Percentiles rank a stretch among this genome's conserved stretches.
Conservation (phyloP, 2,797 vertebrate genomes). For the Tolypeutes matacus region DNA sequence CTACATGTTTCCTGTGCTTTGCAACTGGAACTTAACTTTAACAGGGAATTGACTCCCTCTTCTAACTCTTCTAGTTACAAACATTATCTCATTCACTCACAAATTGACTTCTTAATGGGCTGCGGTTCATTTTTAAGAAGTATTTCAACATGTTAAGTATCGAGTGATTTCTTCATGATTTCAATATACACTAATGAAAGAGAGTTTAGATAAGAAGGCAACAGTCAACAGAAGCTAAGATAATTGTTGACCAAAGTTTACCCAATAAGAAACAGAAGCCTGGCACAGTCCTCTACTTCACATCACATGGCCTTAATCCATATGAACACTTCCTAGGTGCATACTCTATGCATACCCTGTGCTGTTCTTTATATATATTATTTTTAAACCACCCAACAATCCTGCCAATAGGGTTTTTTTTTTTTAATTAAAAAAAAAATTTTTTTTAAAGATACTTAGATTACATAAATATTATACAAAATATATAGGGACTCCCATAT, state of each 20-base stretch:
- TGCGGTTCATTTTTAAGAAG: conserved; percentile 8
- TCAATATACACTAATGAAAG: not conserved
- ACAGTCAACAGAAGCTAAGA: not conserved
- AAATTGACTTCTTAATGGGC: not conserved
- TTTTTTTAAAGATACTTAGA: no score
- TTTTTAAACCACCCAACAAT: not conserved
- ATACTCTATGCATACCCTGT: no score
- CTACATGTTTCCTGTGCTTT: not conserved
- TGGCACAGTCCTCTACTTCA: not conserved
- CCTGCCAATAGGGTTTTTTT: no score
- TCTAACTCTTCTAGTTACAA: conserved; percentile 11
- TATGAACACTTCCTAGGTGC: not conserved
- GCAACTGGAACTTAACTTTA: conserved; percentile 29
- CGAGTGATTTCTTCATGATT: not conserved
- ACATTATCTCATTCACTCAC: not conserved
- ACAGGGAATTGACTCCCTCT: not conserved
- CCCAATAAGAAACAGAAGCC: not conserved
- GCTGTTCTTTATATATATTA: not conserved
- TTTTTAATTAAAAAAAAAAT: no score
- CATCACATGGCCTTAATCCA: not conserved
- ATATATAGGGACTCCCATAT: no score
- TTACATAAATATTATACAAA: no score
- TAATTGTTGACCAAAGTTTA: not conserved
- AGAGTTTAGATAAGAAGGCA: not conserved
- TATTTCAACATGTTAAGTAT: not conserved